Evolutionary conservation across 2,888 invertebrate genomes (phyloP).

Genomic region (Athetis lepigone): DNA sequence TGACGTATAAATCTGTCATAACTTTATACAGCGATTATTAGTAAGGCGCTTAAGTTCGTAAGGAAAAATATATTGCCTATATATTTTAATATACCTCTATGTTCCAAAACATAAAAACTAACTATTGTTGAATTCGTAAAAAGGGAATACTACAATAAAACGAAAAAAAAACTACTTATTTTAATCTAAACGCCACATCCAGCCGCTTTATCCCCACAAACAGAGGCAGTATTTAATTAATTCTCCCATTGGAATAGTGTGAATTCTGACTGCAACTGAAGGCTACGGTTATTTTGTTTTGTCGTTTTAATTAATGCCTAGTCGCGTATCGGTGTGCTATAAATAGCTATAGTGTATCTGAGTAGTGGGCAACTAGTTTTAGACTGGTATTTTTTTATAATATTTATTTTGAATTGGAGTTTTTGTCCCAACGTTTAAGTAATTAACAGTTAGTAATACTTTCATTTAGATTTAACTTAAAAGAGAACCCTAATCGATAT

Average conservation of each 20-base stretch:
- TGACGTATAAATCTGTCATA: too few relatives aligned
- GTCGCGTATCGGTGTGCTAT: slow-evolving; percentile 39
- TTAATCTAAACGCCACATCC: slow-evolving; percentile 56
- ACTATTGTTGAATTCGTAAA: too few relatives aligned
- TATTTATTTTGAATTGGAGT: neutral
- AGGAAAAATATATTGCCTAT: too few relatives aligned
- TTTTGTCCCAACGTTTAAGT: too few relatives aligned
- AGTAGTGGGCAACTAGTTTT: slow-evolving; percentile 3
- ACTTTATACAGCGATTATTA: too few relatives aligned
- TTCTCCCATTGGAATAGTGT: slow-evolving; percentile 90
- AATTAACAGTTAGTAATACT: too few relatives aligned
- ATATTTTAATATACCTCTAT: too few relatives aligned
- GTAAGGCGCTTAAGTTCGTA: too few relatives aligned
- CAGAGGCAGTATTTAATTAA: slow-evolving; percentile 87
- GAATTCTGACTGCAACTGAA: slow-evolving; percentile 90
- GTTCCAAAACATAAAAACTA: too few relatives aligned
- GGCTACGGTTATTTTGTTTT: slow-evolving; percentile 89
- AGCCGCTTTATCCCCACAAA: slow-evolving; percentile 61
- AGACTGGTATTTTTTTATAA: neutral
- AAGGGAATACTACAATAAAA: too few relatives aligned
- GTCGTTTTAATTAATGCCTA: slow-evolving; percentile 88
- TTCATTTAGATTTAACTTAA: too few relatives aligned
- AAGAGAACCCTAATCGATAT: too few relatives aligned
- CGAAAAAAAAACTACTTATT: neutral
- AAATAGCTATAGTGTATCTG: slow-evolving; percentile 20